A percentile compares a stretch with the other conserved stretches of the same genome.
Evolutionary conservation across 2,888 invertebrate genomes (phyloP).

Genomic region (Chrysotoxum bicinctum): DNA sequence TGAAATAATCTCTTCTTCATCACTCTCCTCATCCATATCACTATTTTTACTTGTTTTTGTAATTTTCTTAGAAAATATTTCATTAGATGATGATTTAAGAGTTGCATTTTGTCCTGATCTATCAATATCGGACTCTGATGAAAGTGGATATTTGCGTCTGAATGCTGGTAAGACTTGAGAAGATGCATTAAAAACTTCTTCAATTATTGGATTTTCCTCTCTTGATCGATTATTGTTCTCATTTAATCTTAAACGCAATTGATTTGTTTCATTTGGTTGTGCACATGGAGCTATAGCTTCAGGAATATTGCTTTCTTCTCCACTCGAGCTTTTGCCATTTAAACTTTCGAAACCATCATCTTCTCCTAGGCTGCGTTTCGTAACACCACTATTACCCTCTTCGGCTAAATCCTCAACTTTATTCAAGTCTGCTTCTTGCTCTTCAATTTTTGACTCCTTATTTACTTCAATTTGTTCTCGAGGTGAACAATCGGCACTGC

Average conservation of each 20-base stretch:
- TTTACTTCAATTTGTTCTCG: constrained; percentile 10
- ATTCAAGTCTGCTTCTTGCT: constrained; percentile 75
- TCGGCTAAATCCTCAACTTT: constrained; percentile 55
- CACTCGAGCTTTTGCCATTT: constrained; percentile 90
- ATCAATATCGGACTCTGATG: constrained; percentile 74
- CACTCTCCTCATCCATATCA: constrained; percentile 81
- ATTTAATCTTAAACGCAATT: constrained; percentile 77
- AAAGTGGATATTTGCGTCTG: constrained; percentile 72
- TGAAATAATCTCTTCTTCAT: constrained; percentile 85
- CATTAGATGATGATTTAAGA: constrained; percentile 38
- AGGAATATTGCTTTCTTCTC: constrained; percentile 79
- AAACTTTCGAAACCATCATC: constrained; percentile 94
- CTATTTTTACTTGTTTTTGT: constrained; percentile 77
- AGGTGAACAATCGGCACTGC: constrained; percentile 40
- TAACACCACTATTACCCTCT: constrained; percentile 17
- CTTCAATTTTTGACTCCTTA: constrained; percentile 73
- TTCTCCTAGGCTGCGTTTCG: constrained; percentile 81
- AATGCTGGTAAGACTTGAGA: constrained; percentile 26
- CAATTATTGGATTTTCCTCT: constrained; percentile 38
- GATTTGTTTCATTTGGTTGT: constrained; percentile 67
- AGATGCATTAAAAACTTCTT: constrained; percentile 37
- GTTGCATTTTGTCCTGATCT: constrained; percentile 31
- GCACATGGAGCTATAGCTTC: neutral
- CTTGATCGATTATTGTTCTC: constrained; percentile 40
- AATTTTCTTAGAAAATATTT: constrained; percentile 73